These are phyloP conservation scores for Agrochola lota DNA, from an alignment of 2,888 invertebrate species.

Conservation along the genomic window DNA sequence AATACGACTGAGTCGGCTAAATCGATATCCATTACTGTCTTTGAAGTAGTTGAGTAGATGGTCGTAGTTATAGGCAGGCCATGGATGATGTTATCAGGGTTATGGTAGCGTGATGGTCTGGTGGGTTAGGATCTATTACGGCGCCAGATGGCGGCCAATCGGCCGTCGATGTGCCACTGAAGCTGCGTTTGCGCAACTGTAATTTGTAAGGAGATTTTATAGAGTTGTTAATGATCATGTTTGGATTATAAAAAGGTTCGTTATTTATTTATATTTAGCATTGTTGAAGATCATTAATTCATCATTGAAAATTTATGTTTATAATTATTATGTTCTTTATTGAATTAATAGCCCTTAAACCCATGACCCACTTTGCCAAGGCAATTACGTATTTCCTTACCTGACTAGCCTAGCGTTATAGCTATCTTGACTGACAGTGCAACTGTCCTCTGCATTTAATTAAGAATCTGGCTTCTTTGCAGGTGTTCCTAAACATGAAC, in stretches of 20 bases:
- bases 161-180: conserved; percentile 72
- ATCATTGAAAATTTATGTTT: not conserved
- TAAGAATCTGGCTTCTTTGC: not conserved
- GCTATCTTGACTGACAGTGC: not conserved
- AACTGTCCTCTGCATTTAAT: not conserved
- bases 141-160: conserved; percentile 79
- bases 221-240: conserved; percentile 66
- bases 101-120: conserved; percentile 31
- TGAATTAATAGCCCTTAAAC: not conserved
- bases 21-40: conserved; percentile 37
- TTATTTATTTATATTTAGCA: not conserved
- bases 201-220: conserved; percentile 62
- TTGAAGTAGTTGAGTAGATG: not conserved
- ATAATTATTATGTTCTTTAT: not conserved
- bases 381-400: not conserved
- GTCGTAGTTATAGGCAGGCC: conserved; percentile 26
- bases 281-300: not conserved
- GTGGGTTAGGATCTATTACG: conserved; percentile 58
- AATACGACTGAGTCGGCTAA: conserved; percentile 5
- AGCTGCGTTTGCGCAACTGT: conserved; percentile 76
- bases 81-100: conserved; percentile 35
- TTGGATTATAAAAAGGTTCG: not conserved
- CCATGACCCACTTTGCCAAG: not conserved
- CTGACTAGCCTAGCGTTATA: not conserved
- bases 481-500: not conserved